Evolutionary conservation across 1,140 invertebrate genomes (phyloP).

Genomic region (Pteromalus puparum): DNA sequence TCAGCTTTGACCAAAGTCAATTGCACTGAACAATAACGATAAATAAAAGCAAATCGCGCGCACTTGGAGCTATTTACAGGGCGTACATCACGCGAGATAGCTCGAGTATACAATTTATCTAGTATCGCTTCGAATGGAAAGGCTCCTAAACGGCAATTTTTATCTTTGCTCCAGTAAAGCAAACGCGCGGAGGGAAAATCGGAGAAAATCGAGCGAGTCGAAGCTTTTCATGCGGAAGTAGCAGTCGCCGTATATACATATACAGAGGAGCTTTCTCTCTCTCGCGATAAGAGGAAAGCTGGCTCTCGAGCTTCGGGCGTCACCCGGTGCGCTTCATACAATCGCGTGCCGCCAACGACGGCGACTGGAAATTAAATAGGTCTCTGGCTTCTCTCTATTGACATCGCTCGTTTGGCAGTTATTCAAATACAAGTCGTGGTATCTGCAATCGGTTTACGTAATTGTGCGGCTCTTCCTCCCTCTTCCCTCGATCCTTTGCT

Average conservation of each 20-base stretch:
- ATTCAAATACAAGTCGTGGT: conserved; percentile 7
- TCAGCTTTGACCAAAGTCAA: too few species aligned
- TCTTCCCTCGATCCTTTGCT: neutral
- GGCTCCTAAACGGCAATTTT: neutral
- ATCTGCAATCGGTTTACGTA: conserved; percentile 35
- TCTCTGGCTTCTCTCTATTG: neutral
- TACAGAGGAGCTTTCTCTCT: too few species aligned
- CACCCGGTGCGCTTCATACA: neutral
- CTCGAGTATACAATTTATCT: too few species aligned
- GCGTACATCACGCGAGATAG: too few species aligned
- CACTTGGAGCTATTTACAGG: too few species aligned
- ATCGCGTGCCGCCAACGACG: neutral
- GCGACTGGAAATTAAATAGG: conserved; percentile 7
- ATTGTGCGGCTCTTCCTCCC: neutral
- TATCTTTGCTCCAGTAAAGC: neutral
- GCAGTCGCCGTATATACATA: too few species aligned
- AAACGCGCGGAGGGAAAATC: neutral
- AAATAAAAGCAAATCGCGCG: too few species aligned
- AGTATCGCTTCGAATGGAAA: too few species aligned
- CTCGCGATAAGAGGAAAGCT: too few species aligned
- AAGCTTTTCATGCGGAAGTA: too few species aligned
- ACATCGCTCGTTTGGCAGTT: conserved; percentile 13
- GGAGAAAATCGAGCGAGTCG: neutral
- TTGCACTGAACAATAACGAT: too few species aligned
- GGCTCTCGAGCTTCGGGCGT: neutral